Base-by-base conservation (phyloP, 2,888 invertebrate species). In the Synergus itoensis region DNA sequence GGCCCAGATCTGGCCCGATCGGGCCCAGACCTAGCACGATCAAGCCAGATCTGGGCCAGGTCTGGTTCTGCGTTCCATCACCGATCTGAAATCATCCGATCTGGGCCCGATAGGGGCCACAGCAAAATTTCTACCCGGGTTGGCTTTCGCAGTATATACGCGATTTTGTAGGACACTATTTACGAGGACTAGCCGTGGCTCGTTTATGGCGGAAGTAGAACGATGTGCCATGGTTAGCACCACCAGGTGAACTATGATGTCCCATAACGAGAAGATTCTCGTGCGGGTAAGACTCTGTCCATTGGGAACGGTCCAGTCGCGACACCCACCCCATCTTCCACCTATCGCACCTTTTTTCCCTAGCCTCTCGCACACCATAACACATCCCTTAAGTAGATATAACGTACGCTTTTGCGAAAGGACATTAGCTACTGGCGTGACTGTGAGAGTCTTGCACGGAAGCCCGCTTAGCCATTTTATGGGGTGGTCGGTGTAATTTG, bases 401-500 rank as follows among this genome's bases (percentile, higher is more conserved):
- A 63, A 65, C 77, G 41, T 48, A 82, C 57, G 77, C 43, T 79
- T 80, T 80, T 77, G 79, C 79, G 79, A 85, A 87, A 86, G 85
- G 87, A 89, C 90, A 89, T 90, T 88, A 88, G 88, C 85, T 84
- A 84, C 53, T 60, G 83, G 82, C 82, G 84, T 83, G 82, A 81
- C 84, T 87, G 82, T 77, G 87, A 84, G 87, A 87, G 87, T 88
- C 89, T 91, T 90, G 89, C 90, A 90, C 91, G 89, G 91, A 90
- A 91, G 90, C 89, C 88, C 90, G 89, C 89, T 91, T 90, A 89
- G 91, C 88, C 89, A 90, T 91, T 92, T 92, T 92, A 92, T 91
- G 90, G 91, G 91, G 89, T 91, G 91, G 91, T 90, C 88, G 90
- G 88, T 89, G 92, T 92, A 92, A 92, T 92, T 92, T 92, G 91